Conservation (phyloP, 2,888 invertebrate species). For the Lucinisca nassula region DNA sequence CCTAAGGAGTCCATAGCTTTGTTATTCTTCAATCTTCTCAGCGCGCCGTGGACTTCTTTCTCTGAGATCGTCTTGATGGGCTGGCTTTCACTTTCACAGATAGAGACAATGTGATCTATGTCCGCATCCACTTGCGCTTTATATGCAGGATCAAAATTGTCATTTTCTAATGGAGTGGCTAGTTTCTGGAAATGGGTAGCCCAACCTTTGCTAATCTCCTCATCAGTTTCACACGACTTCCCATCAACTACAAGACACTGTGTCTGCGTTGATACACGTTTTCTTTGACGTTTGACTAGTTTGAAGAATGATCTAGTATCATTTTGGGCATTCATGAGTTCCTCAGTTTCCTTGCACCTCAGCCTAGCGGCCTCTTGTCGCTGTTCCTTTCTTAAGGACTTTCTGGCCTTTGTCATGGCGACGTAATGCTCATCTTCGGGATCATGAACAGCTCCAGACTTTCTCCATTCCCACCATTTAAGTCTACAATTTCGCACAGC, state of each 20-base stretch:
- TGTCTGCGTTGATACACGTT: background rate
- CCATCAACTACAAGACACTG: background rate
- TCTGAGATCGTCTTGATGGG: background rate
- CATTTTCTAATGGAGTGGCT: background rate
- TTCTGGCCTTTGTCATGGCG: no score
- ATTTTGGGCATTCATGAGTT: background rate
- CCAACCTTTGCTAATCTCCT: background rate
- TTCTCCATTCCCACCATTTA: background rate
- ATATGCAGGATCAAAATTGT: background rate
- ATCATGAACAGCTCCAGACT: background rate
- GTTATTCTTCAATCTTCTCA: slow-evolving; percentile 18
- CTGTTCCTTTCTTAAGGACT: background rate
- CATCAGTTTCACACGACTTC: background rate
- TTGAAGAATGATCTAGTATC: background rate
- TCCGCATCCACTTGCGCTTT: background rate
- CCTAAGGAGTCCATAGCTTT: slow-evolving; percentile 15
- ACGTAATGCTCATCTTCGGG: background rate
- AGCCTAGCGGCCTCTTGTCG: background rate
- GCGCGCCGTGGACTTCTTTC: background rate
- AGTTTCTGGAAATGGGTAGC: background rate
- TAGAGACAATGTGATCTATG: background rate
- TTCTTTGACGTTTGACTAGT: background rate
- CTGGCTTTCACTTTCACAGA: background rate
- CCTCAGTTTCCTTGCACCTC: background rate
- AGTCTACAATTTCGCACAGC: background rate